These are phyloP conservation scores for Carcinoscorpius rotundicauda DNA, from an alignment of 1,140 invertebrate genomes.

Conservation along the genomic window DNA sequence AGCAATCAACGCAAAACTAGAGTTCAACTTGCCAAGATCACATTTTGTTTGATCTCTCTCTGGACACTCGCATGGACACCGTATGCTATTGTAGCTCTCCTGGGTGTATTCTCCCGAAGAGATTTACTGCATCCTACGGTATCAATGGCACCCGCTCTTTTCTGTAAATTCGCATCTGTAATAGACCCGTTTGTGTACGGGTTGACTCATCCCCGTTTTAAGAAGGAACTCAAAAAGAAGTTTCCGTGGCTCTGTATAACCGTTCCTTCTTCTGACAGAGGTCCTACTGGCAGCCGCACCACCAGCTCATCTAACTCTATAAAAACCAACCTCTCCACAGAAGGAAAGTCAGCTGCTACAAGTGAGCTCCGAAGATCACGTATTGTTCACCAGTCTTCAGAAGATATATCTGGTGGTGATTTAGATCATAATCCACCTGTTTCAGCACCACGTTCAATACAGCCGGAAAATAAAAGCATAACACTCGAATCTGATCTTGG, in stretches of 20 bases:
- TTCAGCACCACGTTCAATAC: too few species aligned
- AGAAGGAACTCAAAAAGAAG: constrained; percentile 2
- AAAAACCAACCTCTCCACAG: background rate
- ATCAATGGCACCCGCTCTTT: constrained; percentile 56
- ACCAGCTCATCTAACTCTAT: constrained; percentile 1
- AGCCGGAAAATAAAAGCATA: too few species aligned
- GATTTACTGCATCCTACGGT: constrained; percentile 39
- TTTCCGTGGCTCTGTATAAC: background rate
- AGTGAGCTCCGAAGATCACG: too few species aligned
- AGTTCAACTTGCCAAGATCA: constrained; percentile 47
- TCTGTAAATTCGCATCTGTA: constrained; percentile 44
- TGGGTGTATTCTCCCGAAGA: constrained; percentile 33
- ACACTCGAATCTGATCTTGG: too few species aligned
- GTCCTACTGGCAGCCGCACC: background rate
- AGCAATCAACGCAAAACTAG: constrained; percentile 44
- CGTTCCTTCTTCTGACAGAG: background rate
- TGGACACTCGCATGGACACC: constrained; percentile 64
- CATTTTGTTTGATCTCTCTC: constrained; percentile 51
- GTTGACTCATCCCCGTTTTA: constrained; percentile 13
- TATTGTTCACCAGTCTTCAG: too few species aligned
- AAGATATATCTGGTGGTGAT: too few species aligned
- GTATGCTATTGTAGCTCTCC: constrained; percentile 54
- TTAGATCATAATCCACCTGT: too few species aligned
- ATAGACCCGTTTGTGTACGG: constrained; percentile 24
- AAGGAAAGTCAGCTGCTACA: constrained; percentile 3